phyloP scores from a whole-genome alignment of 2,797 vertebrate genomes.

The Ficedula albicollis region DNA sequence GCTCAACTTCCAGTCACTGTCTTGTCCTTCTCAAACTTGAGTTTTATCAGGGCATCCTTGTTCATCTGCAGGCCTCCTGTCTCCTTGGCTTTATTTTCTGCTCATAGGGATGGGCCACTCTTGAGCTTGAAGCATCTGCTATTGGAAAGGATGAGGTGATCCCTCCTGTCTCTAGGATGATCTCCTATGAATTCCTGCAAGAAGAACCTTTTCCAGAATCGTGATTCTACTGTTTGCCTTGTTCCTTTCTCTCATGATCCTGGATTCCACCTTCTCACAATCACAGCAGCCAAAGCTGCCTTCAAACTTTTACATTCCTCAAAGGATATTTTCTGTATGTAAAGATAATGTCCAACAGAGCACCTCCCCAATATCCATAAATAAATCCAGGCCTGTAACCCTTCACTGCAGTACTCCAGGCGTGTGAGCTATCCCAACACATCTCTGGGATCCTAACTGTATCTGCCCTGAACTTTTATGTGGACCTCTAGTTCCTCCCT shows the following conservation, averaged over 20 bases:
- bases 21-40: neutral
- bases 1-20: neutral
- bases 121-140: neutral
- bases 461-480: neutral
- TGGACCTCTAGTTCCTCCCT: neutral
- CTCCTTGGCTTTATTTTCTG: neutral
- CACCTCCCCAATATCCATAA: neutral
- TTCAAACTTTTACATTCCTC: neutral
- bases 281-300: neutral
- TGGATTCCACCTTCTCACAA: neutral
- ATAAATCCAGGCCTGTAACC: neutral
- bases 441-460: neutral
- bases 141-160: neutral
- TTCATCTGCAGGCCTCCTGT: neutral
- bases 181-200: neutral
- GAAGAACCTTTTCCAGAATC: neutral
- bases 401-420: neutral
- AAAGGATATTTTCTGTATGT: neutral
- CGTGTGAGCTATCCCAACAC: neutral
- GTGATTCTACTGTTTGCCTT: neutral
- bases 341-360: neutral
- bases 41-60: neutral
- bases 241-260: neutral
- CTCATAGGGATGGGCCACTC: neutral
- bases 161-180: neutral